phyloP scores from a whole-genome alignment of 2,888 invertebrate genomes.

The Xestia sexstrigata region DNA sequence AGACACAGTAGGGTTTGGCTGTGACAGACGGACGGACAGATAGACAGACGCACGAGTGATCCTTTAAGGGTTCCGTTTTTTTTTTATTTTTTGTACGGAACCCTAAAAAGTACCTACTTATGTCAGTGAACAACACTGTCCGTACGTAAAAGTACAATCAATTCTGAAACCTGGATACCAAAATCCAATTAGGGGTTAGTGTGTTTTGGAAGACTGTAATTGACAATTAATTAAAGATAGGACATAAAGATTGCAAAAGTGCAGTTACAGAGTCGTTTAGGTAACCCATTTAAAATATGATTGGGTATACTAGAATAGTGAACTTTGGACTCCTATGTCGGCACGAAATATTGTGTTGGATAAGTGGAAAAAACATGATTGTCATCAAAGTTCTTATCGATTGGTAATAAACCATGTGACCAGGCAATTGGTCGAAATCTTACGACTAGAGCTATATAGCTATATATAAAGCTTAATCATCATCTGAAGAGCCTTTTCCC shows the following conservation, averaged over 20 bases:
- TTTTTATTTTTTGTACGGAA: too few species aligned
- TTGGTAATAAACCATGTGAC: background rate
- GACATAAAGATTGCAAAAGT: constrained; percentile 22
- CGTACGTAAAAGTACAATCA: background rate
- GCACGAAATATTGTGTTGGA: background rate
- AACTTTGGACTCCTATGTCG: background rate
- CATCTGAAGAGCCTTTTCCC: too few species aligned
- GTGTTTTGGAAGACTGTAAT: background rate
- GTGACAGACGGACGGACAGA: too few species aligned
- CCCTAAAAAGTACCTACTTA: background rate
- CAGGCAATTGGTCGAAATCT: too few species aligned
- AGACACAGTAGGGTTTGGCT: too few species aligned
- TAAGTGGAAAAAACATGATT: background rate
- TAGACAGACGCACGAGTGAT: too few species aligned
- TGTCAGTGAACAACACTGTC: background rate
- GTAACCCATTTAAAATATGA: constrained; percentile 14
- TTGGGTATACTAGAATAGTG: background rate
- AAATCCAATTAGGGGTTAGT: constrained; percentile 6
- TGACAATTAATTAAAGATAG: constrained; percentile 20
- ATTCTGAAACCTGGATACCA: background rate
- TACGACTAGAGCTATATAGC: too few species aligned
- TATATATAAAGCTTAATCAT: too few species aligned
- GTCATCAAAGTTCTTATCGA: background rate
- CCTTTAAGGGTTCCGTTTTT: too few species aligned
- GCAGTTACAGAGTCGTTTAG: background rate